These are phyloP conservation scores for Euura saliciscinereae DNA, from an alignment of 1,140 invertebrate genomes.

Conservation along the genomic window DNA sequence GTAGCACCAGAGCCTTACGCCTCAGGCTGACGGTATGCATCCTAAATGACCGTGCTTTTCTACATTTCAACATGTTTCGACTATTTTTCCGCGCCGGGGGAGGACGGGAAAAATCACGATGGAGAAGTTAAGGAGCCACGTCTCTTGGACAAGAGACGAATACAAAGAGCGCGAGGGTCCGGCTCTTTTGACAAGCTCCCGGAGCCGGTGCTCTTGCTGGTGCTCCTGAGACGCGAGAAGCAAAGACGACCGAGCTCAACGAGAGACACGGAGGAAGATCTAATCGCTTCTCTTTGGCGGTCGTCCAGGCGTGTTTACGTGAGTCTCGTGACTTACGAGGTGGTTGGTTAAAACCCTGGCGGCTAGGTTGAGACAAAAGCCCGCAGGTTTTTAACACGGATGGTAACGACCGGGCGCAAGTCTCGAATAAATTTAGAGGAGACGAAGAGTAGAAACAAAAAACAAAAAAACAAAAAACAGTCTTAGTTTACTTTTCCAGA, in stretches of 20 bases:
- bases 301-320: conserved; percentile 29
- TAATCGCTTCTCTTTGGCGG: conserved; percentile 33
- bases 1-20: too few species aligned
- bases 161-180: neutral
- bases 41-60: neutral
- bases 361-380: conserved; percentile 39
- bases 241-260: conserved; percentile 6
- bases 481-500: too few species aligned
- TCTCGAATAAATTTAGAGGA: neutral
- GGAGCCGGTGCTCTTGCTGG: neutral
- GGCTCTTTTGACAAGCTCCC: too few species aligned
- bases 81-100: too few species aligned
- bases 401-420: neutral
- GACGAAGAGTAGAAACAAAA: too few species aligned
- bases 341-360: conserved; percentile 17
- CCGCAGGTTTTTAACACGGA: neutral
- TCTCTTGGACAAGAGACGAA: neutral
- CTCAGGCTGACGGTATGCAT: too few species aligned
- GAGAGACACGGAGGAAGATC: conserved; percentile 34
- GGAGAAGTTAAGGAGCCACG: neutral
- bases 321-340: conserved; percentile 41
- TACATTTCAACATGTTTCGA: too few species aligned
- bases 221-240: too few species aligned
- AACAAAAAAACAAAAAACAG: too few species aligned
- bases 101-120: too few species aligned